These are phyloP conservation scores for Lochmaea crataegi DNA, from an alignment of 2,888 invertebrate genomes.

Conservation along the genomic window DNA sequence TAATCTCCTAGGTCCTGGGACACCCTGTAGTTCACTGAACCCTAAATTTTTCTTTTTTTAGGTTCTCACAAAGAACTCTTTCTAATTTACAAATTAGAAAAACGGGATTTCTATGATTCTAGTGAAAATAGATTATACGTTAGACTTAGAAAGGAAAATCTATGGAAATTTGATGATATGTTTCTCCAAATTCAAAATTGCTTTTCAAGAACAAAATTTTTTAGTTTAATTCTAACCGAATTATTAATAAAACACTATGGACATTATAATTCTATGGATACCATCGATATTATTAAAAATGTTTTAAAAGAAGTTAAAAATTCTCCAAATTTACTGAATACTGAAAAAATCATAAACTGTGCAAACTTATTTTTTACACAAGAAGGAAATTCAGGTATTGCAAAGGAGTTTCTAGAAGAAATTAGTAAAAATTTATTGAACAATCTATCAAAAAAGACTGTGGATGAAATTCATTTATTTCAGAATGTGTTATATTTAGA, in stretches of 20 bases:
- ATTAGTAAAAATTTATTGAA: conserved; percentile 21
- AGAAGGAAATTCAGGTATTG: not conserved
- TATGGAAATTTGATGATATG: conserved; percentile 40
- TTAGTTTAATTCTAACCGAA: conserved; percentile 35
- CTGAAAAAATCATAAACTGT: conserved; percentile 42
- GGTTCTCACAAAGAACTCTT: conserved; percentile 41
- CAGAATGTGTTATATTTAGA: conserved; percentile 38
- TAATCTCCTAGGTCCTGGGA: too few relatives aligned
- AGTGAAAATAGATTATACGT: conserved; percentile 45
- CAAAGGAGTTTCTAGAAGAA: conserved; percentile 29
- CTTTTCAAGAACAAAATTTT: conserved; percentile 29
- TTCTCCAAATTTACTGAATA: conserved; percentile 34
- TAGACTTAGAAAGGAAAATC: conserved; percentile 33
- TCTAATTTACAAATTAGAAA: conserved; percentile 46
- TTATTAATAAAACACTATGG: conserved; percentile 35
- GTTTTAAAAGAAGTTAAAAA: conserved; percentile 26
- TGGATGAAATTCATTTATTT: conserved; percentile 32
- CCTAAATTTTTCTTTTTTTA: conserved; percentile 17
- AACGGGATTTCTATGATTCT: conserved; percentile 42
- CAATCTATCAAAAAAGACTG: conserved; percentile 16
- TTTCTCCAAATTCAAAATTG: conserved; percentile 27
- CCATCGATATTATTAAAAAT: conserved; percentile 22
- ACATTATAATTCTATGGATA: conserved; percentile 16
- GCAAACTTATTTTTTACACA: conserved; percentile 37
- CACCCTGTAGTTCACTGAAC: too few relatives aligned